Evolutionary conservation across 2,888 invertebrate genomes (phyloP).

Genomic region (Pardosa pseudoannulata): DNA sequence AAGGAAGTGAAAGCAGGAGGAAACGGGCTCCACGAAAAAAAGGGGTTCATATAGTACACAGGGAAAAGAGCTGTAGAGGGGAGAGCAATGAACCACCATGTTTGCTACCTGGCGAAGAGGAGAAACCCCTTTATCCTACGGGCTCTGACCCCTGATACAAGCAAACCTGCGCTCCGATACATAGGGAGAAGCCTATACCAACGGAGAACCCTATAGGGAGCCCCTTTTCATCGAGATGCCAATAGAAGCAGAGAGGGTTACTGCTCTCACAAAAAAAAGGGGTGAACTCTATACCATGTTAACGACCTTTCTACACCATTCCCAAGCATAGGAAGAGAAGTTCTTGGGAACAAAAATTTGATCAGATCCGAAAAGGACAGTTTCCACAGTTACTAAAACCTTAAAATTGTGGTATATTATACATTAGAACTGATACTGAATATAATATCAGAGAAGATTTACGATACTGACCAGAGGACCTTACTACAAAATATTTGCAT

Average conservation of each 20-base stretch:
- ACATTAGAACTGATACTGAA: no score
- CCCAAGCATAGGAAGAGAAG: neutral
- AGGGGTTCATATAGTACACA: conserved; percentile 21
- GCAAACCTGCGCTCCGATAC: conserved; percentile 68
- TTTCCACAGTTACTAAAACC: no score
- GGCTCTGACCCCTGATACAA: conserved; percentile 63
- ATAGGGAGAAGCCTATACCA: conserved; percentile 12
- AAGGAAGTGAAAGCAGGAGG: conserved; percentile 65
- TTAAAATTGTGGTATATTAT: no score
- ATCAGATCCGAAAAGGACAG: no score
- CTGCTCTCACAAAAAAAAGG: conserved; percentile 52
- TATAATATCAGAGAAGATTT: no score
- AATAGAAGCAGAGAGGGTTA: conserved; percentile 57
- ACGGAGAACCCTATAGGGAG: neutral
- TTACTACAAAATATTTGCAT: no score
- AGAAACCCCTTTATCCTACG: neutral
- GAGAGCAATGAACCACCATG: conserved; percentile 57
- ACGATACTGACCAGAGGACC: no score
- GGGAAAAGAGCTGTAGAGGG: conserved; percentile 13
- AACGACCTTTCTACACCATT: conserved; percentile 45
- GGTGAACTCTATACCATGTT: conserved; percentile 50
- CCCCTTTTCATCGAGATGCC: conserved; percentile 59
- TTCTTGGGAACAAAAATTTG: no score
- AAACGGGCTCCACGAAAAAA: conserved; percentile 25
- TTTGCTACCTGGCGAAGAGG: conserved; percentile 67